Evolutionary conservation across 2,113 vertebrate species (phyloP), one percentile per base, ranked within the genome.

Genomic region (Campylomormyrus numenius): DNA sequence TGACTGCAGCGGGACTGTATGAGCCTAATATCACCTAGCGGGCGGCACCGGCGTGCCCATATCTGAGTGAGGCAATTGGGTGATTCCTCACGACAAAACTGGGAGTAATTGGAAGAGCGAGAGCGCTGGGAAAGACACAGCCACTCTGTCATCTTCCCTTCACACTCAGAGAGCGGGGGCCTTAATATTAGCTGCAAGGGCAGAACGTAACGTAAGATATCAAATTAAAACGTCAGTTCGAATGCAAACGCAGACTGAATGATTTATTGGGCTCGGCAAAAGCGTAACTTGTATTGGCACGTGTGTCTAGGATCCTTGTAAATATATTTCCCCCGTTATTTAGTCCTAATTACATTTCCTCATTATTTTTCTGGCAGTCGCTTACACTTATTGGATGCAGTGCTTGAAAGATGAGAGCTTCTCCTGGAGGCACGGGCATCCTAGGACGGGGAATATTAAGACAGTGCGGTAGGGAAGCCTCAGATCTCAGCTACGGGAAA

Each of bases 321-420:
- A 89, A 89, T 84, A 89, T 77, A 90, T 85, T 84, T 58, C 46
- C 74, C 19, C 74, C 53, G 31, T 90, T 86, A 90, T 90, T 90
- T 86, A 85, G n/a, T 86, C 39, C 24, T 62, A 90, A 66, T 90
- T 66, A 48, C 39, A 85, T 62, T 86, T 90, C 50, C 80, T 48
- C 15, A 21, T 74, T 88, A 49, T 74, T 50, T 88, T 80, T 35
- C 62, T 74, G 88, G 45, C 45, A 80, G 49, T 80, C 15, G 70
- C 49, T 83, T 84, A 27, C 35, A 89, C 46, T 83, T 83, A 80
- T 83, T 48, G 70, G 31, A 80, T 24, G 27, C 88, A 45, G 31
- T 77, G 31, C 74, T n/a, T 56, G 35, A 52, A 84, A 84, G 50
- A 50, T 84, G 74, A 89, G 50, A 56, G 31, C 50, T 15, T 42